These are phyloP conservation scores for Vulpes ferrilata DNA, from an alignment of 2,113 vertebrate species.

Conservation along the genomic window DNA sequence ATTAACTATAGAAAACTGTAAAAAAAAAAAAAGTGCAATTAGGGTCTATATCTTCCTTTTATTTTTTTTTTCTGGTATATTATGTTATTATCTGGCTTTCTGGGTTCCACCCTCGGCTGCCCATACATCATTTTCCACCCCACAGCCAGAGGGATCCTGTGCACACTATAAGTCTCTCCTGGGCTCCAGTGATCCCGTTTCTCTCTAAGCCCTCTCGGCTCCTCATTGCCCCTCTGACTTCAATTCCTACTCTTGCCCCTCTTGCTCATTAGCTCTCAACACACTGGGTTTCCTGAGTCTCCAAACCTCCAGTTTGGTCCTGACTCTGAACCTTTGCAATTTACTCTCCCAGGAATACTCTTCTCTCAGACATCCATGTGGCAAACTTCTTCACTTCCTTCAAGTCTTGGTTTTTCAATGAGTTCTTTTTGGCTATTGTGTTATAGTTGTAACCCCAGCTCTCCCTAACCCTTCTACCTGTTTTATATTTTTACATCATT, in stretches of 20 bases:
- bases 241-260: neutral
- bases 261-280: neutral
- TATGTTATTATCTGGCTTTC: neutral
- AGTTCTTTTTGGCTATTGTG: neutral
- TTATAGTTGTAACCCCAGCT: no score
- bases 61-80: neutral
- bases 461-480: neutral
- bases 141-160: neutral
- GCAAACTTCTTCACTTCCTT: neutral
- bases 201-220: neutral
- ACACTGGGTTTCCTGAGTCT: neutral
- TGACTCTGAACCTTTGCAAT: neutral
- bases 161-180: neutral
- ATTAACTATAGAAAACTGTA: neutral
- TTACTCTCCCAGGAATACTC: neutral
- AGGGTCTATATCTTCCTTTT: neutral
- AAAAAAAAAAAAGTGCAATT: neutral
- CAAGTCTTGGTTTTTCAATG: neutral
- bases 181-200: rapidly evolving
- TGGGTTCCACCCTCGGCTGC: neutral
- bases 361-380: neutral
- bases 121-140: neutral
- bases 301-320: neutral
- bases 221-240: neutral
- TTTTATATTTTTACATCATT: neutral